Evolutionary conservation across 1,140 invertebrate genomes (phyloP), one percentile per base, ranked within the genome.

Genomic region (Micrasema minimum): DNA sequence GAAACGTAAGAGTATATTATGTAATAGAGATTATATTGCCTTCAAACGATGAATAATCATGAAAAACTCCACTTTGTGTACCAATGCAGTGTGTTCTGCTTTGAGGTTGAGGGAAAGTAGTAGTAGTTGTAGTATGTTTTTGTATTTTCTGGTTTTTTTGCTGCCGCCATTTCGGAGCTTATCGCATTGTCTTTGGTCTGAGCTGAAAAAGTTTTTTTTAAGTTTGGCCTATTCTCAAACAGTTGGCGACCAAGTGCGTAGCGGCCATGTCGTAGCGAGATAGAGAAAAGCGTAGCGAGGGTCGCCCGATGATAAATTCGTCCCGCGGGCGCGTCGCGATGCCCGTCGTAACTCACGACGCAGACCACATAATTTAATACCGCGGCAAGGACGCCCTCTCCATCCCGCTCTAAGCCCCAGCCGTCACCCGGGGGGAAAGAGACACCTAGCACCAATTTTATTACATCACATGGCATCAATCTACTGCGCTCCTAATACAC

Each of bases 401-500:
- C 57, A 23, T 22, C 9, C 50, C 50, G 16, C 48, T 7, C 48
- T 20, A 2, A 18, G 12, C 48, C 48, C 51, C 10, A 23, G 12
- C 2, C 51, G 12, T 12, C 26, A 12, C 31, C 9, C 23, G 43
- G 12, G 16, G 10, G 43, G 61, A 61, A 7, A 26, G 35, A 38
- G 53, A 18, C 6, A 18, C 26, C 41, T 23, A 23, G 41, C 18
- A 26, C 61, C 66, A 64, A 57, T 62, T 70, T 70, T 70, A 70
- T 70, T 70, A 70, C 59, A 38, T 48, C 59, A 7, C 68, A 23
- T 16, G 26, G 45, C 68, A 70, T 70, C 68, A 70, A 70, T 70
- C 68, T 62, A 51, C 43, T 41, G 38, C 16, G 53, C 26, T 31
- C 53, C 26, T 57, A 57, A 57, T 57, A 38, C 53, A 14, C 53